Evolutionary conservation across 1,140 invertebrate genomes (phyloP), one percentile per base, ranked within the genome.

Genomic region (Nixonia krombeini): DNA sequence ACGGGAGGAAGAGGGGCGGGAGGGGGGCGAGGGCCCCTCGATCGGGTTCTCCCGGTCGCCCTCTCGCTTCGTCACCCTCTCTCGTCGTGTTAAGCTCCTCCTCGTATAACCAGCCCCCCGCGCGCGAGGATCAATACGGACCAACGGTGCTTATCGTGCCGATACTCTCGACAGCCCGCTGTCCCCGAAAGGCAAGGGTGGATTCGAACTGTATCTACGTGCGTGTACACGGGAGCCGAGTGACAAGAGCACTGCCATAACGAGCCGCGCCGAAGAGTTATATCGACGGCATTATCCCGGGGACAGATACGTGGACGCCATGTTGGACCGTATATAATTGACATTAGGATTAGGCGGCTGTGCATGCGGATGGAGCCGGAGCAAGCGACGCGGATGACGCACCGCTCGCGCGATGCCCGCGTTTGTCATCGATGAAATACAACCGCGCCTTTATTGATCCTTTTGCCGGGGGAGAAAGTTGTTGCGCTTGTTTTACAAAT

Each of bases 241-340:
- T 66, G 63, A 66, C 55, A 66, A 59, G 44, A 58, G 55, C 57
- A 65, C 52, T 57, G 61, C 52, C 47, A 65, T 57, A 65, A 65
- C 61, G 61, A 65, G 61, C 47, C 26, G 13, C 9, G 41, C 33
- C 40, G 41, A 50, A 31, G 44, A 56, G 40, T 18, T 51, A 29
- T 55, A 53, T 31, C 29, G 15, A 16, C 47, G 31, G 28, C 38
- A 56, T 62, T 62, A 53, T 62, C 44, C 37, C 2, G 12, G 18
- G 15, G 25, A 26, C 23, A 42, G 31, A 52, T 29, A 17, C 17
- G 40, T 18, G 23, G 9, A 7, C 51, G 47, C 61, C 47, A 57
- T 52, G 31, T 47, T 55, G 35, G 23, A n/a, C 28, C 35, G 42
- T 16, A 33, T 35, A 45, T 45, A 45, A 64, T 52, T 64, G 46